Evolutionary conservation across 2,888 invertebrate genomes (phyloP).

Genomic region (Muschampia plurimacula): DNA sequence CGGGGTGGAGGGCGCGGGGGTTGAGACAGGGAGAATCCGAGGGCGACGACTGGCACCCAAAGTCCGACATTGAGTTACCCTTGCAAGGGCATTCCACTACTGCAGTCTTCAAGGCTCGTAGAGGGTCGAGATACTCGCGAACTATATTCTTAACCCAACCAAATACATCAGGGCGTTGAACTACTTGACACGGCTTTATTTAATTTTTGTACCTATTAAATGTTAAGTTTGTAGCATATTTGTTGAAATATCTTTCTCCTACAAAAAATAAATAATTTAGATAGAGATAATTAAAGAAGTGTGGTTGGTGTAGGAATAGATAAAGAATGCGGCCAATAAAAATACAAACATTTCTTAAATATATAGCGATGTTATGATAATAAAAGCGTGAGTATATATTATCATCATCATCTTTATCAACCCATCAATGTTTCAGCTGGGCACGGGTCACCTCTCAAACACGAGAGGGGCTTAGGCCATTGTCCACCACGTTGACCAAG

Average conservation of each 20-base stretch:
- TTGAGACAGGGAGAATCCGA: constrained; percentile 71
- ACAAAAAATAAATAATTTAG: no score
- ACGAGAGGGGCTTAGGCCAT: no score
- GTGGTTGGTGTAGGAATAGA: no score
- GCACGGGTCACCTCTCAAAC: no score
- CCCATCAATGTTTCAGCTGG: no score
- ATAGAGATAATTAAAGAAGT: no score
- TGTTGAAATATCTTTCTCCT: background rate
- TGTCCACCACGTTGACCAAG: no score
- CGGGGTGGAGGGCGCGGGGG: constrained; percentile 56
- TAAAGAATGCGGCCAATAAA: no score
- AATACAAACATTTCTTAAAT: no score
- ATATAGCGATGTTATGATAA: no score
- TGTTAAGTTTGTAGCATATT: background rate
- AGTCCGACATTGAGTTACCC: constrained; percentile 81
- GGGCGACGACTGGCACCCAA: constrained; percentile 78
- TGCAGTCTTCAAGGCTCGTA: constrained; percentile 71
- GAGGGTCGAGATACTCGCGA: constrained; percentile 51
- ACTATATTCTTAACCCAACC: constrained; percentile 49
- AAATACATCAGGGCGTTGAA: constrained; percentile 38
- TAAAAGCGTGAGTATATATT: no score
- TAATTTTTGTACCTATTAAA: background rate
- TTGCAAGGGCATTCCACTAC: constrained; percentile 79
- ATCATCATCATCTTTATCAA: no score
- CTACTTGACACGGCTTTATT: constrained; percentile 13